phyloP scores from a whole-genome alignment of 1,140 invertebrate species.

The Mycetomoellerius zeteki region DNA sequence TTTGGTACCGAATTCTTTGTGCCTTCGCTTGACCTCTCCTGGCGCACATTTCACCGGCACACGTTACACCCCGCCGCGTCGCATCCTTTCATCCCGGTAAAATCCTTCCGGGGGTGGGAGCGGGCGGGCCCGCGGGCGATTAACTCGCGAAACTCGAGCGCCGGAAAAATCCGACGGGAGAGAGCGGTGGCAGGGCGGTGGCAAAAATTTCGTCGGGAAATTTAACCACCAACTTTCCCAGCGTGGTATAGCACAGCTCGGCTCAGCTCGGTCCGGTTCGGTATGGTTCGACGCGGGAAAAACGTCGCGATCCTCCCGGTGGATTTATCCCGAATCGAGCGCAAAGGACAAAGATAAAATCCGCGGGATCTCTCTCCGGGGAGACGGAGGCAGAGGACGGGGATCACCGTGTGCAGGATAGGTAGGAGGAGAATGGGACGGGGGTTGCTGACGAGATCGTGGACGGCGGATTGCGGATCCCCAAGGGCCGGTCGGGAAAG shows the following conservation, averaged over 20 bases:
- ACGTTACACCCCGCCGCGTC: constrained; percentile 38
- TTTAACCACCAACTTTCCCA: constrained; percentile 55
- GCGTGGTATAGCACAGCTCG: constrained; percentile 3
- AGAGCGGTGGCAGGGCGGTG: neutral
- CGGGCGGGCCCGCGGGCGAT: constrained; percentile 47
- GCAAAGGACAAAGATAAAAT: constrained; percentile 74
- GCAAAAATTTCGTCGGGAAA: constrained; percentile 54
- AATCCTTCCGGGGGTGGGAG: constrained; percentile 50
- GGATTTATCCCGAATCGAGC: constrained; percentile 64
- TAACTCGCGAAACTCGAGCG: constrained; percentile 58
- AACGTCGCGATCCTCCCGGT: constrained; percentile 55
- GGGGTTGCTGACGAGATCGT: constrained; percentile 69
- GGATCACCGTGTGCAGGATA: constrained; percentile 10
- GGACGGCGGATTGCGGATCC: constrained; percentile 73
- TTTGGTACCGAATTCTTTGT: constrained; percentile 32
- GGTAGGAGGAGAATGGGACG: neutral
- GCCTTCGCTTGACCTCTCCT: constrained; percentile 31
- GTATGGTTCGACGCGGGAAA: neutral
- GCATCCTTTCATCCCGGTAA: constrained; percentile 35
- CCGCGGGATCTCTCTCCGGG: constrained; percentile 67
- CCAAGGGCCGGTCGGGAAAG: constrained; percentile 41
- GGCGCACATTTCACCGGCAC: constrained; percentile 39
- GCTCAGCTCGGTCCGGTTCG: neutral
- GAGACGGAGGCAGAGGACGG: constrained; percentile 32
- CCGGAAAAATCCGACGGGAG: constrained; percentile 49